Evolutionary conservation across 1,140 invertebrate species (phyloP).

Genomic region (Sitobion miscanthi): DNA sequence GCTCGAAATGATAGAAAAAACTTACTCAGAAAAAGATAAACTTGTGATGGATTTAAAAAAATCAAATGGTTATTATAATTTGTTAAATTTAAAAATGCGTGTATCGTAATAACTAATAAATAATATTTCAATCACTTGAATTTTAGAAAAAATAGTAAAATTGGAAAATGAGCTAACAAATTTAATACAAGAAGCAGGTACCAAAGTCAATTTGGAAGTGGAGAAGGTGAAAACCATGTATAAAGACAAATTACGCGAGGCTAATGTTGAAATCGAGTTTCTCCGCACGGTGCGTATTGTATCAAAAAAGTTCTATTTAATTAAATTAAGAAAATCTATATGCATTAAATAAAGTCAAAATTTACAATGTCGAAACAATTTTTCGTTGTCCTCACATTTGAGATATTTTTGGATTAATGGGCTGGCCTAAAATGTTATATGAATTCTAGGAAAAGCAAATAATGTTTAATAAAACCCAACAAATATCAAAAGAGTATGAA

Average conservation of each 20-base stretch:
- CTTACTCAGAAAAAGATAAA: background rate
- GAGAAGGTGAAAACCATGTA: constrained; percentile 8
- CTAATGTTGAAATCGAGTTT: background rate
- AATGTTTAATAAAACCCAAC: background rate
- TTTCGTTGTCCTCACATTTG: background rate
- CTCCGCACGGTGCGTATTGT: background rate
- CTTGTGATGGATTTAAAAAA: background rate
- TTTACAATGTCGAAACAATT: background rate
- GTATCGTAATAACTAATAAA: background rate
- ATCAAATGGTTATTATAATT: background rate
- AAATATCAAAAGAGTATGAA: constrained; percentile 19
- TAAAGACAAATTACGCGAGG: constrained; percentile 6
- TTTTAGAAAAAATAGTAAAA: background rate
- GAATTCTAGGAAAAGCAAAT: constrained; percentile 21
- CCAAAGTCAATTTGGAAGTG: constrained; percentile 7
- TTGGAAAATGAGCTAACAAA: constrained; percentile 17
- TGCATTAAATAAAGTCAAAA: background rate
- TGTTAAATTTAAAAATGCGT: background rate
- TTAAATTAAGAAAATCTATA: background rate
- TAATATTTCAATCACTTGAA: background rate
- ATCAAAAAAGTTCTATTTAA: background rate
- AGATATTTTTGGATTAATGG: background rate
- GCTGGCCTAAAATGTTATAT: background rate
- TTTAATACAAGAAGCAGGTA: constrained; percentile 8
- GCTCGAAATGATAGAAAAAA: constrained; percentile 30